A percentile compares a stretch with the other conserved stretches of the same genome.
phyloP scores from a whole-genome alignment of 2,797 vertebrate genomes.

The Euthynnus affinis region DNA sequence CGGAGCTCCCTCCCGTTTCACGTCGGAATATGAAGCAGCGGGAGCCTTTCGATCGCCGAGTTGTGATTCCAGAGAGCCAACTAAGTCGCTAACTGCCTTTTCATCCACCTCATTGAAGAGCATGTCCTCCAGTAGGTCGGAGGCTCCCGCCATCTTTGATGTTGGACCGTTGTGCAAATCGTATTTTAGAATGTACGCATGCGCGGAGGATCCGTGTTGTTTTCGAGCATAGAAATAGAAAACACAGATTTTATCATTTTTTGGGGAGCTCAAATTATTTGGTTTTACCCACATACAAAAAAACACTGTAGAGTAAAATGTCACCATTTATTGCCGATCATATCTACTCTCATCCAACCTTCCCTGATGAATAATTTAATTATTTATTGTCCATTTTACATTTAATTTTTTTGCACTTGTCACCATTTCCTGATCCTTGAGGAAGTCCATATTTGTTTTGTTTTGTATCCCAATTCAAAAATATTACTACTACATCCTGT shows the following conservation, averaged over 20 bases:
- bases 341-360: no score
- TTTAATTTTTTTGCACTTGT: no score
- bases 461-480: no score
- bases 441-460: no score
- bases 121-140: conserved; percentile 90
- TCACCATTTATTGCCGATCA: no score
- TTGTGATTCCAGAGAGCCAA: conserved; percentile 90
- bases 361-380: no score
- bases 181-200: conserved; percentile 82
- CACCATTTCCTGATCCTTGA: no score
- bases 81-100: conserved; percentile 90
- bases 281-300: no score
- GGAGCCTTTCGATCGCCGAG: conserved; percentile 83
- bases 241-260: conserved; percentile 24
- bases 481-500: no score
- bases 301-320: no score
- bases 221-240: conserved; percentile 62
- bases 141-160: conserved; percentile 88
- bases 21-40: conserved; percentile 68
- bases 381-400: no score
- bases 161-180: conserved; percentile 86
- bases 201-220: conserved; percentile 69
- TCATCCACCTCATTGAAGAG: conserved; percentile 92
- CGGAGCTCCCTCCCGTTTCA: conserved; percentile 73
- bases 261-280: no score